A percentile compares a stretch with the other conserved stretches of the same genome.
Conservation (phyloP, 2,888 invertebrate species). For the Orthosia incerta region DNA sequence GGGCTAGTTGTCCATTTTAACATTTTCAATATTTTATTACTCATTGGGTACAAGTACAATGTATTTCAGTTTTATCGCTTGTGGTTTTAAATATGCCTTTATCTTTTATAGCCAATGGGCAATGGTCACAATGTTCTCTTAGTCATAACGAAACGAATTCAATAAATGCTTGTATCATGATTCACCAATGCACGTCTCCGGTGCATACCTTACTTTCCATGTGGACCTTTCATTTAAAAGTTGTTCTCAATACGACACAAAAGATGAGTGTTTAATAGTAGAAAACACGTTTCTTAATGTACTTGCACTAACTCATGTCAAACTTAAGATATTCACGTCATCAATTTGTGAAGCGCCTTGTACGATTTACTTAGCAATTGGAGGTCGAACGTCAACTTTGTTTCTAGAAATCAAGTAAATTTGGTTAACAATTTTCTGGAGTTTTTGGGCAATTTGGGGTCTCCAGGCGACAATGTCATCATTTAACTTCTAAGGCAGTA, state of each 20-base stretch:
- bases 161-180: slow-evolving; percentile 82
- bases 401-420: slow-evolving; percentile 7
- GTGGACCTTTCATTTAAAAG: slow-evolving; percentile 41
- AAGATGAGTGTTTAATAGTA: slow-evolving; percentile 24
- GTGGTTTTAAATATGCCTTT: slow-evolving; percentile 72
- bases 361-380: slow-evolving; percentile 36
- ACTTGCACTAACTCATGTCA: neutral
- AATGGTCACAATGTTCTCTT: slow-evolving; percentile 79
- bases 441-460: neutral
- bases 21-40: slow-evolving; percentile 52
- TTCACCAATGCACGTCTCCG: slow-evolving; percentile 77
- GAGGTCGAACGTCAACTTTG: neutral
- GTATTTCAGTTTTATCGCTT: slow-evolving; percentile 69
- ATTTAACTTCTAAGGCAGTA: neutral
- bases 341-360: slow-evolving; percentile 32
- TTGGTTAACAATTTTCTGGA: neutral
- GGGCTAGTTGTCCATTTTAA: slow-evolving; percentile 8
- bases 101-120: slow-evolving; percentile 77
- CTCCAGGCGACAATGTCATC: neutral
- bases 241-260: slow-evolving; percentile 19
- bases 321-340: neutral
- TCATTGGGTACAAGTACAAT: slow-evolving; percentile 60
- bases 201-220: slow-evolving; percentile 68
- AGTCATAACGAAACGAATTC: slow-evolving; percentile 85
- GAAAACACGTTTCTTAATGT: slow-evolving; percentile 26